Evolutionary conservation across 2,797 vertebrate species (phyloP), one percentile per base, ranked within the genome.

Genomic region (Eptatretus atami): DNA sequence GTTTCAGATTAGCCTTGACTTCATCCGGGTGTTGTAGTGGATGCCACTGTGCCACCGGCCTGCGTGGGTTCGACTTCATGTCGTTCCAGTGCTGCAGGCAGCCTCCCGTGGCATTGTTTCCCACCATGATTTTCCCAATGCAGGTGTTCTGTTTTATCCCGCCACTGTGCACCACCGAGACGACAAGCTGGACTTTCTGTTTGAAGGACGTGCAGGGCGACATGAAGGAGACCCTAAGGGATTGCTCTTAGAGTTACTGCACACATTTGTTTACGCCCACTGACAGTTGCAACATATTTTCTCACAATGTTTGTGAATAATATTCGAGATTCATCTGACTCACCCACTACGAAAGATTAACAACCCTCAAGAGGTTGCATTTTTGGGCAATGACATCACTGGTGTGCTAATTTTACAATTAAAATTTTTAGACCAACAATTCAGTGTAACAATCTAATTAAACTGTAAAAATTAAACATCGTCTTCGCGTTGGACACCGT

Each of bases 1-100:
- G 71, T 10, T 63, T 71, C 67, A 88, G 72, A 9, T 74, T 73
- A 55, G 71, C 68, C 74, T 86, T 81, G 31, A 92, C 81, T 67
- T 82, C 79, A 2, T 81, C 69, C 0, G 78, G 71, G 0, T 77
- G 72, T 65, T 77, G 77, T 67, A 94, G 77, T 24, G 53, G 72
- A 76, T 94, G 85, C 88, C 90, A 86, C 75, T 84, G 85, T 10
- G 81, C 72, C 0, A 88, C 65, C 1, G 85, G 83, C 52, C 77
- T 68, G 63, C 80, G 76, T 0, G 86, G 77, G 63, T 82, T 87
- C 68, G 80, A 79, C 73, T 93, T 70, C 84, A 85, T 83, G 73
- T 93, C 86, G 0, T 81, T 84, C 87, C 87, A 93, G 72, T 85
- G 85, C 63, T 75, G 73, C 72, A 93, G 76, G 67, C 85, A 81